These are phyloP conservation scores for Rhagologus leucostigma DNA, from an alignment of 2,113 vertebrate species.

Conservation along the genomic window DNA sequence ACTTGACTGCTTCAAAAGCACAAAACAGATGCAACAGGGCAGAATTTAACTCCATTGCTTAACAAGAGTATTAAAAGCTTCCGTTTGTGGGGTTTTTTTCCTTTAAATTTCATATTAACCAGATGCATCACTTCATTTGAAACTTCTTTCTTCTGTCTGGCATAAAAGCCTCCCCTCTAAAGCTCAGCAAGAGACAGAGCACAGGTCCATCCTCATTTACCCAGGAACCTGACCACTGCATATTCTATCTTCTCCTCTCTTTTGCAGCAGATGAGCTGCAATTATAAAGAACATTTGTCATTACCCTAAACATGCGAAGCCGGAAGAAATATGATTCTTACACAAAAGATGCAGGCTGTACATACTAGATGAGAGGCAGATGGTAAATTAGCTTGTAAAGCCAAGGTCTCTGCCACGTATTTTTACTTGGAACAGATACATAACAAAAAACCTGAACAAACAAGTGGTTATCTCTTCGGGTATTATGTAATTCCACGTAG, in stretches of 20 bases:
- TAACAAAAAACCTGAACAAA: background rate
- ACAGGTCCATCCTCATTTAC: background rate
- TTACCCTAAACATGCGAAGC: background rate
- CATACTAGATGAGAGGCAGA: slow-evolving; percentile 29
- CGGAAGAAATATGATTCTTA: slow-evolving; percentile 11
- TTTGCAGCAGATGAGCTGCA: background rate
- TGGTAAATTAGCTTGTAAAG: slow-evolving; percentile 26
- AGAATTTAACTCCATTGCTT: background rate
- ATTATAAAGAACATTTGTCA: slow-evolving; percentile 35
- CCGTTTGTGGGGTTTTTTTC: background rate
- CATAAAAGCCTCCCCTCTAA: background rate
- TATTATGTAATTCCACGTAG: background rate
- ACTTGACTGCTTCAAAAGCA: background rate
- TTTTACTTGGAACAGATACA: background rate
- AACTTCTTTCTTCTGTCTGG: background rate
- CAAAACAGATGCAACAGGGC: background rate
- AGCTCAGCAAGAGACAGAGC: background rate
- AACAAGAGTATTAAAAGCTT: background rate
- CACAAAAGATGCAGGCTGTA: slow-evolving; percentile 32
- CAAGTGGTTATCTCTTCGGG: background rate
- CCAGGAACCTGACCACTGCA: background rate
- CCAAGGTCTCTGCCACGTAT: slow-evolving; percentile 10
- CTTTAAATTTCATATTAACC: background rate
- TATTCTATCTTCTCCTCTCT: background rate
- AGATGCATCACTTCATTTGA: background rate